These are phyloP conservation scores for Lasioglossum malachurum DNA, from an alignment of 2,888 invertebrate species.

Conservation along the genomic window DNA sequence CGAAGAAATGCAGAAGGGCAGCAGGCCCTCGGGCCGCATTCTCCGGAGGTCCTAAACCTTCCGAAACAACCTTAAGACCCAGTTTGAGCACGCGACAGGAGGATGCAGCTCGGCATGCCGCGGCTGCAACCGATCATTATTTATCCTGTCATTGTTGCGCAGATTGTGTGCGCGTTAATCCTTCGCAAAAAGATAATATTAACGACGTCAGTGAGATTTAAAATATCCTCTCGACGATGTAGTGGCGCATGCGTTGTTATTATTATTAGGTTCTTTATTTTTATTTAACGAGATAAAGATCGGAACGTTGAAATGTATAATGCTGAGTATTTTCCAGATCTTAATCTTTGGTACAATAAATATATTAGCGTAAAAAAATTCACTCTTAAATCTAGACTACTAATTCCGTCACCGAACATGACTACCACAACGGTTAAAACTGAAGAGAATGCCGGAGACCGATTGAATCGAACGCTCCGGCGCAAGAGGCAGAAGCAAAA, in stretches of 20 bases:
- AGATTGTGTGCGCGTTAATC: neutral
- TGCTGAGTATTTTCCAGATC: too few relatives aligned
- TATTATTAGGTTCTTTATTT: neutral
- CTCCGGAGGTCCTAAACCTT: slow-evolving; percentile 41
- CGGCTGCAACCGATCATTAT: slow-evolving; percentile 45
- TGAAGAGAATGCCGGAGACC: neutral
- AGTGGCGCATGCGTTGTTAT: neutral
- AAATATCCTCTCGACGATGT: neutral
- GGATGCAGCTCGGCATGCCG: slow-evolving; percentile 23
- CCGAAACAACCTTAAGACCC: slow-evolving; percentile 13
- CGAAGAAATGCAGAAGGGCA: slow-evolving; percentile 8
- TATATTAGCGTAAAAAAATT: too few relatives aligned
- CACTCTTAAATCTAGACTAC: too few relatives aligned
- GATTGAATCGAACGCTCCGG: neutral
- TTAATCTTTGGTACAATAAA: too few relatives aligned
- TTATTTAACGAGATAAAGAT: neutral
- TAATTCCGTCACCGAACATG: neutral
- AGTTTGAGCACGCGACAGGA: slow-evolving; percentile 41
- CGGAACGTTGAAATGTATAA: too few relatives aligned
- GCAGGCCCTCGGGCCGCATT: slow-evolving; percentile 22
- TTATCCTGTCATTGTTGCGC: slow-evolving; percentile 46
- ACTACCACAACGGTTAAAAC: neutral
- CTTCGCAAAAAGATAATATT: neutral
- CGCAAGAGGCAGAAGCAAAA: neutral
- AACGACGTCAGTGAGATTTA: neutral